Percentiles rank a stretch among this genome's conserved stretches.
Evolutionary conservation across 2,113 vertebrate genomes (phyloP).

Genomic region (Ranitomeya variabilis): DNA sequence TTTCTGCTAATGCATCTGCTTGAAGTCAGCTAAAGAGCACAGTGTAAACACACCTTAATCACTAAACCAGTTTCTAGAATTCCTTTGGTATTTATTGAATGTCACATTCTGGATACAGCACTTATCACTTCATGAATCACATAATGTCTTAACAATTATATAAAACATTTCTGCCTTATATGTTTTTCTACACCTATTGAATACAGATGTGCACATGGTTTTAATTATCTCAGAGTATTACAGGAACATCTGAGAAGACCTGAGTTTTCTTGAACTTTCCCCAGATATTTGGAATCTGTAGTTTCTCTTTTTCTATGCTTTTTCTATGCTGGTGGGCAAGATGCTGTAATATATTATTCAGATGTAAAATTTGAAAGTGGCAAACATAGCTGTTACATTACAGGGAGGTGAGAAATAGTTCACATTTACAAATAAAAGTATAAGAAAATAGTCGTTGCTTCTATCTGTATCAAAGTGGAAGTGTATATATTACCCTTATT

Average conservation of each 20-base stretch:
- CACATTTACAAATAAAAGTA: neutral
- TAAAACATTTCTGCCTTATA: slow-evolving; percentile 36
- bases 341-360: neutral
- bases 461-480: neutral
- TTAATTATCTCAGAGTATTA: slow-evolving; percentile 16
- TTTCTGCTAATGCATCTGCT: slow-evolving; percentile 45
- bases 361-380: neutral
- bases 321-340: neutral
- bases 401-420: neutral
- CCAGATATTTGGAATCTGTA: neutral
- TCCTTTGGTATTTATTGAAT: slow-evolving; percentile 51
- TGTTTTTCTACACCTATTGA: slow-evolving; percentile 39
- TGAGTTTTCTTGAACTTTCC: slow-evolving; percentile 8
- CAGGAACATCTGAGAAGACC: slow-evolving; percentile 19
- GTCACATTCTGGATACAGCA: slow-evolving; percentile 47
- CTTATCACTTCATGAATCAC: slow-evolving; percentile 55
- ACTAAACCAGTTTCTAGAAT: slow-evolving; percentile 39
- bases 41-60: slow-evolving; percentile 50
- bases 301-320: neutral
- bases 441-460: neutral
- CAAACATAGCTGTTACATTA: neutral
- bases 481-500: neutral
- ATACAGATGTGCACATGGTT: slow-evolving; percentile 37
- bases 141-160: slow-evolving; percentile 38
- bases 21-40: slow-evolving; percentile 42